Conservation (phyloP, 2,113 vertebrate genomes). For the Proterorhinus semilunaris region DNA sequence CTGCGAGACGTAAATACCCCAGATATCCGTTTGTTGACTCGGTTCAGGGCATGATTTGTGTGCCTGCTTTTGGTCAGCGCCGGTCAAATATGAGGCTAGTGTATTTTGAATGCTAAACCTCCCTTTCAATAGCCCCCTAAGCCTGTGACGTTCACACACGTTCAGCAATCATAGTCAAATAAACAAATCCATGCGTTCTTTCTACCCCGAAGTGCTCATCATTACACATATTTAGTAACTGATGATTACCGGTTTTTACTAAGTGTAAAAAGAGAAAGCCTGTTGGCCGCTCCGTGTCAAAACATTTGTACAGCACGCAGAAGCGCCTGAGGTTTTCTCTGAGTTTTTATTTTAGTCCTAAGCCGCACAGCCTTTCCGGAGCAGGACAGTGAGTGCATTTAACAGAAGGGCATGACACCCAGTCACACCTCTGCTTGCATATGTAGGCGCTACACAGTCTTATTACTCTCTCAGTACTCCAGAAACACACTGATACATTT, state of each 20-base stretch:
- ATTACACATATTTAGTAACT: slow-evolving; percentile 57
- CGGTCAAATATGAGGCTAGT: slow-evolving; percentile 72
- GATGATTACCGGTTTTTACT: slow-evolving; percentile 59
- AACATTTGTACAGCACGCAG: slow-evolving; percentile 70
- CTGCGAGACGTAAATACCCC: slow-evolving; percentile 55
- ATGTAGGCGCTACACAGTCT: slow-evolving; percentile 35
- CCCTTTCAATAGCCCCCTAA: slow-evolving; percentile 50
- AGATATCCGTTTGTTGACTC: slow-evolving; percentile 65
- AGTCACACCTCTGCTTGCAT: slow-evolving; percentile 23
- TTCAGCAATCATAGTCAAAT: slow-evolving; percentile 45
- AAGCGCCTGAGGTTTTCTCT: slow-evolving; percentile 42
- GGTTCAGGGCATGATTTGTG: slow-evolving; percentile 62
- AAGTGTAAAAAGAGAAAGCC: slow-evolving; percentile 53
- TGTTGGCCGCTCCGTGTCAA: slow-evolving; percentile 54
- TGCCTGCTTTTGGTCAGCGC: slow-evolving; percentile 60
- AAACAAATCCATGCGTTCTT: slow-evolving; percentile 68
- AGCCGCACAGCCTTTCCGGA: slow-evolving; percentile 40
- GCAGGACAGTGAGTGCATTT: slow-evolving; percentile 66
- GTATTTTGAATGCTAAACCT: slow-evolving; percentile 69
- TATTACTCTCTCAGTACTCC: slow-evolving; percentile 40
- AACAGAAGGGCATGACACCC: slow-evolving; percentile 30
- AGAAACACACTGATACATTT: not conserved
- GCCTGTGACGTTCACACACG: slow-evolving; percentile 45
- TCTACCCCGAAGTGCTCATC: slow-evolving; percentile 49
- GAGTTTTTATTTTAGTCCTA: slow-evolving; percentile 64